Evolutionary conservation across 2,888 invertebrate species (phyloP).

Genomic region (Epinotia brunnichana): DNA sequence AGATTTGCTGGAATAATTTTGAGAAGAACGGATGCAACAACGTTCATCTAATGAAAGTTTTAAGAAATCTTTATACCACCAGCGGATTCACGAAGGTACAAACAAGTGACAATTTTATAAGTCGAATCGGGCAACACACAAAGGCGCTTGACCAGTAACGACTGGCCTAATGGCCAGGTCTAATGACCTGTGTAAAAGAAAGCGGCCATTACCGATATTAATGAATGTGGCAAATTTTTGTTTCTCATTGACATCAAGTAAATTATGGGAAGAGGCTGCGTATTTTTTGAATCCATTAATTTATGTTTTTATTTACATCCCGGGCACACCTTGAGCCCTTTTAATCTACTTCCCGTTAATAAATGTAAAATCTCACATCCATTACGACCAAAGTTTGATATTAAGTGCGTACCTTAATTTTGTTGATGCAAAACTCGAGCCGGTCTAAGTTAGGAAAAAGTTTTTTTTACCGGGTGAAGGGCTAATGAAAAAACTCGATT

Average conservation of each 20-base stretch:
- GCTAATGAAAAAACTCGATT: constrained; percentile 80
- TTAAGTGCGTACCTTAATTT: constrained; percentile 79
- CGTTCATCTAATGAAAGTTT: background rate
- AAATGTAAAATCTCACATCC: constrained; percentile 80
- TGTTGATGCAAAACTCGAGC: constrained; percentile 80
- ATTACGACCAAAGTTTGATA: constrained; percentile 78
- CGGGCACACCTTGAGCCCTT: constrained; percentile 1
- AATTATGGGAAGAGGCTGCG: no score
- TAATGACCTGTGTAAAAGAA: no score
- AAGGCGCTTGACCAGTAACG: no score
- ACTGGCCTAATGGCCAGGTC: no score
- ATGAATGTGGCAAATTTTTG: no score
- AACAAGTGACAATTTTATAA: no score
- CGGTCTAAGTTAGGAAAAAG: constrained; percentile 71
- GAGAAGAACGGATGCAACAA: background rate
- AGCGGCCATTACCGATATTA: no score
- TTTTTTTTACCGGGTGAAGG: constrained; percentile 65
- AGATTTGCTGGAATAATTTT: background rate
- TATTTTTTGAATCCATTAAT: background rate
- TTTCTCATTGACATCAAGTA: no score
- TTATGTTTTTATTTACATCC: background rate
- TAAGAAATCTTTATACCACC: no score
- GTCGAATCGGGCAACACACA: no score
- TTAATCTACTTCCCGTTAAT: constrained; percentile 62
- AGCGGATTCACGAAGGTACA: no score